Evolutionary conservation across 2,113 vertebrate genomes (phyloP).

Genomic region (Leptosomus discolor): DNA sequence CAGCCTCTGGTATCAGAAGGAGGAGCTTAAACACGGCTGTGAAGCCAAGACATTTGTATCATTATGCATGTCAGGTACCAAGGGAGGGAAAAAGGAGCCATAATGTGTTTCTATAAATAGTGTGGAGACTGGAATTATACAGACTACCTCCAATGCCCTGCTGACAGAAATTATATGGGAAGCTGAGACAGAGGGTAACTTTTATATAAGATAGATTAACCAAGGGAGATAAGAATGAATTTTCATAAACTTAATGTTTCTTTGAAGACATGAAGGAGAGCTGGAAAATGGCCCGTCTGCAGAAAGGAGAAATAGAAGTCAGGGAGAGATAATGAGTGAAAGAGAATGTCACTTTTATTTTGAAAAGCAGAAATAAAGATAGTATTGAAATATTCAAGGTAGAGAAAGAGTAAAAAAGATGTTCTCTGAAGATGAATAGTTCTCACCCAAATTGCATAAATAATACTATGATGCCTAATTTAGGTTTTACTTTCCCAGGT

Average conservation of each 20-base stretch:
- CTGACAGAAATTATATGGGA: slow-evolving; percentile 7
- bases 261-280: background rate
- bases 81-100: background rate
- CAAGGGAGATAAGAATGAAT: slow-evolving; percentile 6
- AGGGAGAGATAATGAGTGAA: background rate
- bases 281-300: background rate
- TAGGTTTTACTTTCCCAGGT: background rate
- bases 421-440: background rate
- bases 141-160: background rate
- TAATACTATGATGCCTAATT: background rate
- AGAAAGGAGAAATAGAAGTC: slow-evolving; percentile 8
- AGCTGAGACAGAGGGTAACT: background rate
- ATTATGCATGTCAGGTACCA: background rate
- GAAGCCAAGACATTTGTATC: background rate
- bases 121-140: background rate
- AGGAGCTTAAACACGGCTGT: background rate
- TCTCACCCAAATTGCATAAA: background rate
- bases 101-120: background rate
- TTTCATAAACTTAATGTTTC: slow-evolving; percentile 1
- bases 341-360: background rate
- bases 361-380: background rate
- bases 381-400: background rate
- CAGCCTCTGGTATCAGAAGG: background rate
- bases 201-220: background rate
- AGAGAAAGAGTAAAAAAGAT: background rate